Percentiles rank a stretch among this genome's conserved stretches.
Evolutionary conservation across 2,888 invertebrate species (phyloP).

Genomic region (Conistra vaccinii): DNA sequence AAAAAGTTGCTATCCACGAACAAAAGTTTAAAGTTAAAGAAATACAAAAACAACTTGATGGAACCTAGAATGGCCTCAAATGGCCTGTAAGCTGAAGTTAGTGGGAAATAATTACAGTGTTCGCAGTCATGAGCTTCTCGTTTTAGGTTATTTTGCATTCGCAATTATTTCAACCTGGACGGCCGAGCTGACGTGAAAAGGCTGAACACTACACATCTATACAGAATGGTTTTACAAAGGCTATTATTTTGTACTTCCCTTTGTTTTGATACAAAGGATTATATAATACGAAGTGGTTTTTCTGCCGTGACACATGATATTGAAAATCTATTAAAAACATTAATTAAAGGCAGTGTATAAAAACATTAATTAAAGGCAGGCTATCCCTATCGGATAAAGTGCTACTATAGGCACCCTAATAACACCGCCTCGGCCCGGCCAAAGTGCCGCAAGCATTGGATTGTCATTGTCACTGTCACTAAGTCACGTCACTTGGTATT

Average conservation of each 20-base stretch:
- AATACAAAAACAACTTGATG: slow-evolving; percentile 65
- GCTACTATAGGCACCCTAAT: too few species aligned
- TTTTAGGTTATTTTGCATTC: slow-evolving; percentile 70
- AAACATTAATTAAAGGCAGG: too few species aligned
- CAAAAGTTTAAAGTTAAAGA: slow-evolving; percentile 59
- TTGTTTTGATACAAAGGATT: slow-evolving; percentile 20
- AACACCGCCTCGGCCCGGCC: too few species aligned
- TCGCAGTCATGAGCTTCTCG: slow-evolving; percentile 66
- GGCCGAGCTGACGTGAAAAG: slow-evolving; percentile 16
- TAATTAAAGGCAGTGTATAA: too few species aligned
- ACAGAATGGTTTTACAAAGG: slow-evolving; percentile 13
- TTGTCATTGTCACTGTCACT: too few species aligned
- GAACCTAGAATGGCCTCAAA: slow-evolving; percentile 57
- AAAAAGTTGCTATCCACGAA: too few species aligned
- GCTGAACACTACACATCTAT: neutral
- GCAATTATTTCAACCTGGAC: slow-evolving; percentile 59
- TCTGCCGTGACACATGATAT: too few species aligned
- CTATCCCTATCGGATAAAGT: too few species aligned
- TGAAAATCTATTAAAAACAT: neutral
- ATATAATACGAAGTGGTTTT: neutral
- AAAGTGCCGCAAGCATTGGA: too few species aligned
- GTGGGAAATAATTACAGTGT: slow-evolving; percentile 76
- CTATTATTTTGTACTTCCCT: slow-evolving; percentile 9
- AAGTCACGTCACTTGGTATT: too few species aligned
- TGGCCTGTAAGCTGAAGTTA: slow-evolving; percentile 74